phyloP scores from a whole-genome alignment of 2,888 invertebrate genomes.

The Dinocampus coccinellae region DNA sequence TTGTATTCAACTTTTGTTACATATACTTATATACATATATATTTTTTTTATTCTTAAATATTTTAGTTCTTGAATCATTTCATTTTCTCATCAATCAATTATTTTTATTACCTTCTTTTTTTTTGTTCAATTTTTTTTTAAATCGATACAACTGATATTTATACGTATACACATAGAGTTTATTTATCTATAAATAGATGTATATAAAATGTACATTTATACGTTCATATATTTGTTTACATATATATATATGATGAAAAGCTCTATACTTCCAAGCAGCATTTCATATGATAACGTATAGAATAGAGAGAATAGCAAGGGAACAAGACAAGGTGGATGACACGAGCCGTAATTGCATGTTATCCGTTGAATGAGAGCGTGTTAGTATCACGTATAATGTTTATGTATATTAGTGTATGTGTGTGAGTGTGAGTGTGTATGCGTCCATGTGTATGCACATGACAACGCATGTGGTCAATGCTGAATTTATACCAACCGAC shows the following conservation, averaged over 20 bases:
- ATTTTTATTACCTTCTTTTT: not conserved
- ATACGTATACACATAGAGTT: not conserved
- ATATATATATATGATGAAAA: constrained; percentile 46
- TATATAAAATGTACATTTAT: not conserved
- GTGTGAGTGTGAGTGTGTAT: not conserved
- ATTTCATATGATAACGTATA: constrained; percentile 61
- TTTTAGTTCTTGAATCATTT: not conserved
- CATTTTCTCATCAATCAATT: not conserved
- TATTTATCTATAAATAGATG: not conserved
- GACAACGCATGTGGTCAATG: constrained; percentile 2
- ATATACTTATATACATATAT: too few relatives aligned
- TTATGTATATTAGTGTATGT: not conserved
- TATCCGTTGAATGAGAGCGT: constrained; percentile 53
- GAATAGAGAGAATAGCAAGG: constrained; percentile 52
- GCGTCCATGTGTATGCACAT: not conserved
- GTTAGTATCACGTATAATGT: not conserved
- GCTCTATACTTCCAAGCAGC: constrained; percentile 46
- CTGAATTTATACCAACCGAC: not conserved
- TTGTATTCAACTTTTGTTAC: too few relatives aligned
- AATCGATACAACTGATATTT: not conserved
- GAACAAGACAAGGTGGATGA: constrained; percentile 66
- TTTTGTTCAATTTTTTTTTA: too few relatives aligned
- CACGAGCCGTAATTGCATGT: constrained; percentile 68
- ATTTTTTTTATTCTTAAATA: not conserved
- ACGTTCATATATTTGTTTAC: not conserved